A percentile compares a stretch with the other conserved stretches of the same genome.
phyloP scores from a whole-genome alignment of 2,113 vertebrate genomes.

The Seriola dumerili region DNA sequence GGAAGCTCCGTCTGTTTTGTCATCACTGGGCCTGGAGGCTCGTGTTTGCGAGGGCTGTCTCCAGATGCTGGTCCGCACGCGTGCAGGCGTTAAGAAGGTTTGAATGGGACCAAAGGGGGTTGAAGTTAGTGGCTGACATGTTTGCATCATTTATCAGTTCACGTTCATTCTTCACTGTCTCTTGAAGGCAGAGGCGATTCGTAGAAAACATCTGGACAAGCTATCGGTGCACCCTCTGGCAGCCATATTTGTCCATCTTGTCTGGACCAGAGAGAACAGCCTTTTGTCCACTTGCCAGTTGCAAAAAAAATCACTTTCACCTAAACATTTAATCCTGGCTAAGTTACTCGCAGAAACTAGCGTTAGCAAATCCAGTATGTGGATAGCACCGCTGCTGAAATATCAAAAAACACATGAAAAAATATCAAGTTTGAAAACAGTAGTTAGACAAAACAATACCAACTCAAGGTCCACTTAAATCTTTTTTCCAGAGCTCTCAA shows the following conservation, averaged over 20 bases:
- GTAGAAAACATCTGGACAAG: not conserved
- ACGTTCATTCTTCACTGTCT: not conserved
- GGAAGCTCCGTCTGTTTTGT: conserved; percentile 1
- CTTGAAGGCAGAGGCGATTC: not conserved
- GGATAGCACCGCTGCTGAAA: too few relatives aligned
- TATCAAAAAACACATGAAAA: too few relatives aligned
- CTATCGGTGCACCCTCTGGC: not conserved
- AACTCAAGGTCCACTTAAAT: not conserved
- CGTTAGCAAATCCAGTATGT: not conserved
- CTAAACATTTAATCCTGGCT: not conserved
- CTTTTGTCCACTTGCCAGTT: too few relatives aligned
- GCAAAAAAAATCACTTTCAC: too few relatives aligned
- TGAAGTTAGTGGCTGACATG: not conserved
- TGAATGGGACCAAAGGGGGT: not conserved
- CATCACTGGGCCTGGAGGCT: conserved; percentile 2
- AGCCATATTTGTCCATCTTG: not conserved
- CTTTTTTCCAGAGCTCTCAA: not conserved
- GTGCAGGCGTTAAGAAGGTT: not conserved
- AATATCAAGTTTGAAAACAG: too few relatives aligned
- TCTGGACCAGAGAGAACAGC: not conserved
- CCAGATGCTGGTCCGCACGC: not conserved
- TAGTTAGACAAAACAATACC: not conserved
- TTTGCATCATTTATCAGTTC: too few relatives aligned
- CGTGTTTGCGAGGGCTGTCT: conserved; percentile 4
- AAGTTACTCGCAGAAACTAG: not conserved